phyloP scores from a whole-genome alignment of 1,140 invertebrate species.

The Mactra quadrangularis region DNA sequence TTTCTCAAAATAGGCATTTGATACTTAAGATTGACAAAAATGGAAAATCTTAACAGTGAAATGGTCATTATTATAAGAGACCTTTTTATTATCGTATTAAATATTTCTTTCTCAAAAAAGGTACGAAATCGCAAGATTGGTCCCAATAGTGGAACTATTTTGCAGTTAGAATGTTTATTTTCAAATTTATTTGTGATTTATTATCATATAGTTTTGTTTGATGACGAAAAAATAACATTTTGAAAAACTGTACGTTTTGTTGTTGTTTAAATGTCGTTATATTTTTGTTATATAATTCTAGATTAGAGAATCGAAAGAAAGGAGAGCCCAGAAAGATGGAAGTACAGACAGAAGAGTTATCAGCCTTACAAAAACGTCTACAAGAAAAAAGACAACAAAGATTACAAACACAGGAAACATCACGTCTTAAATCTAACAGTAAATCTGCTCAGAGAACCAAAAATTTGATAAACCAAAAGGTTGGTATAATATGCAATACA shows the following conservation, averaged over 20 bases:
- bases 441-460: slow-evolving; percentile 66
- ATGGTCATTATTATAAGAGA: not conserved
- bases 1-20: too few species aligned
- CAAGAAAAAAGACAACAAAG: slow-evolving; percentile 75
- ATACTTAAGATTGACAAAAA: too few species aligned
- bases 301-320: slow-evolving; percentile 77
- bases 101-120: slow-evolving; percentile 1
- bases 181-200: too few species aligned
- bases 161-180: not conserved
- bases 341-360: slow-evolving; percentile 73
- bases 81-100: not conserved
- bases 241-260: too few species aligned
- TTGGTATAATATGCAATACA: slow-evolving; percentile 38
- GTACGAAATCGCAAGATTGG: too few species aligned
- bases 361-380: slow-evolving; percentile 66
- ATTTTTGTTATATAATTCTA: slow-evolving; percentile 64
- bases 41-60: too few species aligned
- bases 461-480: slow-evolving; percentile 78
- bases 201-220: too few species aligned
- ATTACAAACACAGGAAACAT: slow-evolving; percentile 70
- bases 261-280: too few species aligned
- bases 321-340: slow-evolving; percentile 58
- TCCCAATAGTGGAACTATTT: too few species aligned
- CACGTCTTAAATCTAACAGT: slow-evolving; percentile 58
- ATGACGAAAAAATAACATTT: too few species aligned